Conservation (phyloP, 2,113 vertebrate species). For the Herpailurus yagouaroundi region DNA sequence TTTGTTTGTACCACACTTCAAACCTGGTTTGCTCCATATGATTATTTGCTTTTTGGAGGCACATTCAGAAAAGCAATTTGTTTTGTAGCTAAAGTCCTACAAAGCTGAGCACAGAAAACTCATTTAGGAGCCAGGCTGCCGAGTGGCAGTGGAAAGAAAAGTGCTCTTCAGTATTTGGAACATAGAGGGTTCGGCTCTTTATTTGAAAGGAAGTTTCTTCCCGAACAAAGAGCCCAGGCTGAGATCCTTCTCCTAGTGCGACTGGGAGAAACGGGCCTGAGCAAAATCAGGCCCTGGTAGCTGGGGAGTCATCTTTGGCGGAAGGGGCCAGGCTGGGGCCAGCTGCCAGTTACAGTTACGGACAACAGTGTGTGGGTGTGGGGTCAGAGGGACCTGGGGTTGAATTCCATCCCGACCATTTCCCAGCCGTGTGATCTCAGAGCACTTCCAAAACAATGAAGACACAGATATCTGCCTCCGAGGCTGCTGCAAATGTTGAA, state of each 20-base stretch:
- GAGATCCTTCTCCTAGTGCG: not conserved
- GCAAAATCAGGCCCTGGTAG: not conserved
- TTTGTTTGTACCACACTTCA: conserved; percentile 47
- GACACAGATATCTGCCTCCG: not conserved
- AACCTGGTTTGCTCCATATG: not conserved
- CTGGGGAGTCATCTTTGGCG: not conserved
- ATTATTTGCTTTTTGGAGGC: conserved; percentile 36
- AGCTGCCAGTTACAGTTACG: not conserved
- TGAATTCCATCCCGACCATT: not conserved
- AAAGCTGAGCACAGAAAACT: not conserved
- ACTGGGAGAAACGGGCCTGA: not conserved
- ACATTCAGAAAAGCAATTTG: conserved; percentile 45
- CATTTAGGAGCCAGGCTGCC: conserved; percentile 37
- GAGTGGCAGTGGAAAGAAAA: not conserved
- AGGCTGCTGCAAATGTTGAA: not conserved
- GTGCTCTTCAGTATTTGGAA: not conserved
- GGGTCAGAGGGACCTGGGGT: not conserved
- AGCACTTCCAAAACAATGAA: not conserved
- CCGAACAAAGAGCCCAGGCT: not conserved
- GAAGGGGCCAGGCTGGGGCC: not conserved
- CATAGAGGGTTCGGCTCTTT: not conserved
- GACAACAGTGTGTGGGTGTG: accelerated
- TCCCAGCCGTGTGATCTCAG: not conserved
- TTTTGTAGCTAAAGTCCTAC: conserved; percentile 35
- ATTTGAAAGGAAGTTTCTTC: not conserved